phyloP scores from a whole-genome alignment of 2,888 invertebrate species.

The Lasiommata megera region DNA sequence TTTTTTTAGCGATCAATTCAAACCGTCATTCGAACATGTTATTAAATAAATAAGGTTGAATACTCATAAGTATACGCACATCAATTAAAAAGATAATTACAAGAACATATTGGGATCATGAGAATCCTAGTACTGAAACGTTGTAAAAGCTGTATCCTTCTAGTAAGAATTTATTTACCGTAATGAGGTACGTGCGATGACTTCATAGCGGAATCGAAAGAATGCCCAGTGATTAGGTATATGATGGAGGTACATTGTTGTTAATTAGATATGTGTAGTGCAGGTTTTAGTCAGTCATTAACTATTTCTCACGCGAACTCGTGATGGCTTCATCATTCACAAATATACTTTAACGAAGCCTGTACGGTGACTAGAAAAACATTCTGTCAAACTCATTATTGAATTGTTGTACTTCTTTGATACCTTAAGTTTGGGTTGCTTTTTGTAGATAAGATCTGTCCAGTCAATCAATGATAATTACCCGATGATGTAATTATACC shows the following conservation, averaged over 20 bases:
- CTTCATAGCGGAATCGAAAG: slow-evolving; percentile 22
- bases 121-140: slow-evolving; percentile 24
- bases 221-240: slow-evolving; percentile 19
- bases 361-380: too few species aligned
- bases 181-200: slow-evolving; percentile 32
- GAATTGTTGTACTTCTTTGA: too few species aligned
- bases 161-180: slow-evolving; percentile 28
- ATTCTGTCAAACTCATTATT: too few species aligned
- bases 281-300: slow-evolving; percentile 5
- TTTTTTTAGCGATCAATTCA: too few species aligned
- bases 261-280: slow-evolving; percentile 5
- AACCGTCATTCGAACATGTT: too few species aligned
- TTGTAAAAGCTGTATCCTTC: slow-evolving; percentile 30
- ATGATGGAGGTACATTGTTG: slow-evolving; percentile 7
- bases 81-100: not conserved
- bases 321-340: not conserved
- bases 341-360: not conserved
- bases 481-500: too few species aligned
- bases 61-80: not conserved
- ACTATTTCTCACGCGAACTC: slow-evolving; percentile 1
- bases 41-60: not conserved
- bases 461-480: too few species aligned
- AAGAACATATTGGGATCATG: slow-evolving; percentile 15
- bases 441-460: too few species aligned
- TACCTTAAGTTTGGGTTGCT: too few species aligned